Percentiles rank a stretch among this genome's conserved stretches.
These are phyloP conservation scores for Seladonia tumulorum DNA, from an alignment of 2,888 invertebrate species.

Conservation along the genomic window DNA sequence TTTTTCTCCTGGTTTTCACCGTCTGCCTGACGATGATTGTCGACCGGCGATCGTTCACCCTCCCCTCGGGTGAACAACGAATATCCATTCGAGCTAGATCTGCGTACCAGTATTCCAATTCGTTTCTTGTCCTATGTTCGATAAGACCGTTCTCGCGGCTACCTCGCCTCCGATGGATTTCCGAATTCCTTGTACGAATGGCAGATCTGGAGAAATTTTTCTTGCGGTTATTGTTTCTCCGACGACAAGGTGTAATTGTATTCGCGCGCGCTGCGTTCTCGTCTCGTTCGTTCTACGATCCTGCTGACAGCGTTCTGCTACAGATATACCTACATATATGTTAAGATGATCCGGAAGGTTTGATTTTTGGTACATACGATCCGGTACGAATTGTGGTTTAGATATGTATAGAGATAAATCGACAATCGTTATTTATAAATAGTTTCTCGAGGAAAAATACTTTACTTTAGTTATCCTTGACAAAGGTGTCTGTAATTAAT, in stretches of 20 bases:
- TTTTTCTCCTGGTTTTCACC: slow-evolving; percentile 70
- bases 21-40: slow-evolving; percentile 71
- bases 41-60: slow-evolving; percentile 43
- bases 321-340: neutral
- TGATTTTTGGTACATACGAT: slow-evolving; percentile 3
- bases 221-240: slow-evolving; percentile 8
- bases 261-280: neutral
- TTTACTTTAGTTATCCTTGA: neutral
- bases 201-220: slow-evolving; percentile 7
- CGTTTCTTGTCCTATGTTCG: slow-evolving; percentile 7
- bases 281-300: slow-evolving; percentile 7
- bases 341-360: slow-evolving; percentile 45
- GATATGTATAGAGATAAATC: neutral
- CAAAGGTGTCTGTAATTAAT: neutral
- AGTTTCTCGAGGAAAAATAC: neutral
- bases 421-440: neutral
- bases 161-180: neutral
- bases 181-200: neutral
- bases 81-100: neutral
- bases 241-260: neutral
- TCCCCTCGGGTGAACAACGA: slow-evolving; percentile 17
- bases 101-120: slow-evolving; percentile 8
- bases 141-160: neutral
- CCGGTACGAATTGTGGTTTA: neutral
- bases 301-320: neutral